Evolutionary conservation across 2,888 invertebrate genomes (phyloP).

Genomic region (Luffia ferchaultella): DNA sequence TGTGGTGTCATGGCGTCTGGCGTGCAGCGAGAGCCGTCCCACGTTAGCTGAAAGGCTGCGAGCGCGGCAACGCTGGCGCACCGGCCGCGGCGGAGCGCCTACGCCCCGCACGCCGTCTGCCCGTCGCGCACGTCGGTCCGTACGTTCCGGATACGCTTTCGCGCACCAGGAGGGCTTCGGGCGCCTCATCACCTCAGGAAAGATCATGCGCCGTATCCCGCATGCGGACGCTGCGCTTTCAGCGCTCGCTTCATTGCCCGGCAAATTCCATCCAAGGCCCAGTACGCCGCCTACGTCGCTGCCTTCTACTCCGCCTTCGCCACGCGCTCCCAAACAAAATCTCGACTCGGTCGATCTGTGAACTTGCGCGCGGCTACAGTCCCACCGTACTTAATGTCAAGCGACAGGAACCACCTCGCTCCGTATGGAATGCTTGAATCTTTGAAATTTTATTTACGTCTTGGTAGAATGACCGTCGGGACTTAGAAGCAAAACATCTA

Average conservation of each 20-base stretch:
- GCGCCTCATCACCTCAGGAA: constrained; percentile 95
- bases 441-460: too few relatives aligned
- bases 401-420: too few relatives aligned
- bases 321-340: constrained; percentile 75
- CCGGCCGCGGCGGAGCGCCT: constrained; percentile 77
- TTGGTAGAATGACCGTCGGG: too few relatives aligned
- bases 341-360: constrained; percentile 78
- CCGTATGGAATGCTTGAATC: too few relatives aligned
- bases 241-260: constrained; percentile 63
- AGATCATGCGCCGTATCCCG: constrained; percentile 90
- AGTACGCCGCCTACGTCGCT: constrained; percentile 20
- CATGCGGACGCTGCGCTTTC: constrained; percentile 81
- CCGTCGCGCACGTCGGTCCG: constrained; percentile 86
- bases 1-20: constrained; percentile 94
- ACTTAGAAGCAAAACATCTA: too few relatives aligned
- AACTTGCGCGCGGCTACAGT: constrained; percentile 16
- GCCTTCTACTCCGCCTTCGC: constrained; percentile 26
- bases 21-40: constrained; percentile 89
- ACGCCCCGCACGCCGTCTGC: constrained; percentile 87
- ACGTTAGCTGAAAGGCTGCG: constrained; percentile 92
- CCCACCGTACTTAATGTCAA: too few relatives aligned
- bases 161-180: constrained; percentile 92
- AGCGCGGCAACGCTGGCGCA: constrained; percentile 75
- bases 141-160: constrained; percentile 96
- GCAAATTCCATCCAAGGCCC: constrained; percentile 48